Conservation (phyloP, 2,113 vertebrate species). For the Machaerirhynchus nigripectus region DNA sequence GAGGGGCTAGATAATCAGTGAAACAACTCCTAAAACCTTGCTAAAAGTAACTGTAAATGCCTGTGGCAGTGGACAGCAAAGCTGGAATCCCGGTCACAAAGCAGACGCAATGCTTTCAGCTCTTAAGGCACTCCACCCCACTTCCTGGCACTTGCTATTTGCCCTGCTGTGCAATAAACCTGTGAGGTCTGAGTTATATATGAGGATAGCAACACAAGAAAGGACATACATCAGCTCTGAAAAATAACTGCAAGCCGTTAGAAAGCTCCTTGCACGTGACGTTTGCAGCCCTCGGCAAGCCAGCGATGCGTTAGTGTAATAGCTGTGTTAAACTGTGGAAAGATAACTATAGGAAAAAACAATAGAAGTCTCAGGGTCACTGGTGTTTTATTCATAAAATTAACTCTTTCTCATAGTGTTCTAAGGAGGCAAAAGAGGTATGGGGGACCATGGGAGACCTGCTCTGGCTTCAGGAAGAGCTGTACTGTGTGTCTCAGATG, state of each 20-base stretch:
- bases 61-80: background rate
- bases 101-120: background rate
- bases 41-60: background rate
- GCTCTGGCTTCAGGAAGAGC: background rate
- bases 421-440: background rate
- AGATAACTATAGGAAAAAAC: background rate
- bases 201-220: background rate
- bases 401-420: background rate
- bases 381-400: background rate
- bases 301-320: background rate
- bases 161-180: background rate
- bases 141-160: background rate
- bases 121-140: background rate
- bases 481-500: fast-evolving
- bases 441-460: background rate
- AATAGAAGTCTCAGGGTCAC: background rate
- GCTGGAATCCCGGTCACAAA: background rate
- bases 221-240: background rate
- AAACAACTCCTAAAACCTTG: background rate
- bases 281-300: background rate
- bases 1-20: background rate
- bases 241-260: background rate
- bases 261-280: background rate
- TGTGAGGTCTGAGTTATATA: fast-evolving
- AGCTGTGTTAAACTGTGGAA: background rate